These are phyloP conservation scores for Aleadryas rufinucha DNA, from an alignment of 2,113 vertebrate genomes.

Conservation along the genomic window DNA sequence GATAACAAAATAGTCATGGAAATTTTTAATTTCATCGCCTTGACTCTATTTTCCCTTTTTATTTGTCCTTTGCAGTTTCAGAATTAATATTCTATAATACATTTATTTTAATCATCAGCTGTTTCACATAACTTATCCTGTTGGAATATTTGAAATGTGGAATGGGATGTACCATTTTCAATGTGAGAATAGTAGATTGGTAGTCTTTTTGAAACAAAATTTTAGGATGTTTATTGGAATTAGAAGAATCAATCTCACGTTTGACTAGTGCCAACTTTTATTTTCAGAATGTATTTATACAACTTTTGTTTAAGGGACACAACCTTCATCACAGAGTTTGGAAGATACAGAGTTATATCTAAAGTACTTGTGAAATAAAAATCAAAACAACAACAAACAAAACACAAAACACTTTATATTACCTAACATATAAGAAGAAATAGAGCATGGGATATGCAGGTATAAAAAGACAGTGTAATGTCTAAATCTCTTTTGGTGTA, in stretches of 20 bases:
- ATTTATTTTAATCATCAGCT: background rate
- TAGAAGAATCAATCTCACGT: background rate
- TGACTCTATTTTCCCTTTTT: background rate
- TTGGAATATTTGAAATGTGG: background rate
- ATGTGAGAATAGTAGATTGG: background rate
- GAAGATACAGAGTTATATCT: background rate
- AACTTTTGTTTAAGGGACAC: background rate
- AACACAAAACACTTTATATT: background rate
- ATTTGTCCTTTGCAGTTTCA: background rate
- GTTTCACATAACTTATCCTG: background rate
- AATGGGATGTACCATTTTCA: background rate
- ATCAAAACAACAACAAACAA: background rate
- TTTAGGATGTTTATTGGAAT: background rate
- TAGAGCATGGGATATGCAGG: background rate
- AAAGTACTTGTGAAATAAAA: background rate
- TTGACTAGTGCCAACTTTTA: background rate
- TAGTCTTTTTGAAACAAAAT: background rate
- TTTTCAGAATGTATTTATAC: background rate
- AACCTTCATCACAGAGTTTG: background rate
- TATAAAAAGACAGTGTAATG: background rate
- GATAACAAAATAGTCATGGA: background rate
- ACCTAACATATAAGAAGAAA: background rate
- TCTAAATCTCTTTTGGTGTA: background rate
- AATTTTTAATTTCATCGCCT: background rate
- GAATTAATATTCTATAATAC: background rate